Percentiles rank a stretch among this genome's conserved stretches.
Evolutionary conservation across 2,113 vertebrate species (phyloP).

Genomic region (Notarius quadriscutis): DNA sequence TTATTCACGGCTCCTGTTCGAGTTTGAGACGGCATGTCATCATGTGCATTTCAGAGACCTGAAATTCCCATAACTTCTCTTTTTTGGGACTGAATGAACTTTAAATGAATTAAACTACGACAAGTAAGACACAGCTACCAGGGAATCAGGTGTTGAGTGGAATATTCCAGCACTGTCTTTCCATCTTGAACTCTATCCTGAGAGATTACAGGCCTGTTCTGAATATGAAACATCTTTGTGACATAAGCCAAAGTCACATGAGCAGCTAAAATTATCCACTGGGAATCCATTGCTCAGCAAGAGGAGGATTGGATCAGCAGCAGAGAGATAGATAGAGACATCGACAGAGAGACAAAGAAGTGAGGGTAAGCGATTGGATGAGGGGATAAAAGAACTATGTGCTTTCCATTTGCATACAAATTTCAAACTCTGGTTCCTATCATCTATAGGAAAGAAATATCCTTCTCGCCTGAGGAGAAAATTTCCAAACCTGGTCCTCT

Average conservation of each 20-base stretch:
- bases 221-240: conserved; percentile 41
- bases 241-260: conserved; percentile 41
- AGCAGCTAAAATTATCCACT: conserved; percentile 47
- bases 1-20: neutral
- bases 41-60: neutral
- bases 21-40: too few species aligned
- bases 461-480: neutral
- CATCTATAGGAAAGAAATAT: neutral
- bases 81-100: neutral
- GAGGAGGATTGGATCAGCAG: conserved; percentile 28
- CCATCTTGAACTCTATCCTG: neutral
- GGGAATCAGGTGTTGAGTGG: neutral
- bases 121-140: neutral
- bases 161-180: conserved; percentile 11
- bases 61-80: neutral
- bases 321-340: neutral
- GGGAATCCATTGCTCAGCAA: conserved; percentile 50
- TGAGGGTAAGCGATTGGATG: neutral
- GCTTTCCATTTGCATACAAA: conserved; percentile 1
- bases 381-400: conserved; percentile 1
- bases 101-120: neutral
- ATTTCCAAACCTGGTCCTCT: neutral
- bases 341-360: neutral
- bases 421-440: neutral
- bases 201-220: conserved; percentile 41